A percentile compares a stretch with the other conserved stretches of the same genome.
These are phyloP conservation scores for Julus scandinavius DNA, from an alignment of 2,888 invertebrate genomes.

Conservation along the genomic window DNA sequence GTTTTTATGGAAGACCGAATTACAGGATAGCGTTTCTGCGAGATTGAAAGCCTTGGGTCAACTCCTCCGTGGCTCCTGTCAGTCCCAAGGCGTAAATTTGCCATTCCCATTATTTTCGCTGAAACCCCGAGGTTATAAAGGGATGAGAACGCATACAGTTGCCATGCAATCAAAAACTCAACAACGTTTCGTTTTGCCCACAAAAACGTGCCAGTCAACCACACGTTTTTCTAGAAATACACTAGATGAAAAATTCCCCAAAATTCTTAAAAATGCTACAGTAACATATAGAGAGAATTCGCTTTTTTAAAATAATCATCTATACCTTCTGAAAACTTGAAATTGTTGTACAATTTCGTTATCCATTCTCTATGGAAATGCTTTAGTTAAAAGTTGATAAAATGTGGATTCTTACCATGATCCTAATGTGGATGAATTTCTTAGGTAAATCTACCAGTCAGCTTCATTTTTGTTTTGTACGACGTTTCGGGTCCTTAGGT, in stretches of 20 bases:
- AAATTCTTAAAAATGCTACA: neutral
- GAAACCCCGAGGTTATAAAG: neutral
- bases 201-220: neutral
- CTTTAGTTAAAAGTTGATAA: too few species aligned
- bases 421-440: too few species aligned
- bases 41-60: neutral
- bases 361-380: too few species aligned
- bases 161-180: slow-evolving; percentile 35
- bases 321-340: too few species aligned
- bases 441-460: too few species aligned
- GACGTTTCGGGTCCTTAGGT: too few species aligned
- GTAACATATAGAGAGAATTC: too few species aligned
- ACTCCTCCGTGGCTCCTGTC: neutral
- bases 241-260: too few species aligned
- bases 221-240: neutral
- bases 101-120: slow-evolving; percentile 14
- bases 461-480: too few species aligned
- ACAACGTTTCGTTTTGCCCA: neutral
- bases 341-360: too few species aligned
- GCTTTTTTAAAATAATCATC: too few species aligned
- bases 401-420: too few species aligned
- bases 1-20: neutral
- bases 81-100: slow-evolving; percentile 12
- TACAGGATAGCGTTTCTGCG: neutral
- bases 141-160: neutral